A percentile compares a stretch with the other conserved stretches of the same genome.
Conservation (phyloP, 2,113 vertebrate genomes). For the Alaudala cheleensis region DNA sequence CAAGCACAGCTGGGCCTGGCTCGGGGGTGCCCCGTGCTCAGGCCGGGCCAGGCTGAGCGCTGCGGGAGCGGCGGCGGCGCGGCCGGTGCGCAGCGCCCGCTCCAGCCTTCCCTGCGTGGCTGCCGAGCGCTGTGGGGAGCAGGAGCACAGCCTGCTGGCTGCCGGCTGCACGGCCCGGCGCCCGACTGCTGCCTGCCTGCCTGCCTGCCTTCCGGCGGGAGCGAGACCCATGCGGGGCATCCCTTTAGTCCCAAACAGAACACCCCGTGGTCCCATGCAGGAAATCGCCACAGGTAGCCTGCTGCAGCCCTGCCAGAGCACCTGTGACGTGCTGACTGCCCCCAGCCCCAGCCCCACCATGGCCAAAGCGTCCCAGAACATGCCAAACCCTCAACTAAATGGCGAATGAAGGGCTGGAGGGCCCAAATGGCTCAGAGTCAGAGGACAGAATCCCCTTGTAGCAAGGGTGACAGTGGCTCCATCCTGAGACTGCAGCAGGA, state of each 20-base stretch:
- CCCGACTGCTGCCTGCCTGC: not conserved
- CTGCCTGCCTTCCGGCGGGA: not conserved
- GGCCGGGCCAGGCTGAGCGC: not conserved
- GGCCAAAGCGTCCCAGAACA: not conserved
- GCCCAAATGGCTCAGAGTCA: not conserved
- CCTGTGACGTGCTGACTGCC: not conserved
- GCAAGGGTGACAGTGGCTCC: not conserved
- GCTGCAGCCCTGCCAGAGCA: not conserved
- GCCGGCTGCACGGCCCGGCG: not conserved
- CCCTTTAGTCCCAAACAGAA: rapidly evolving
- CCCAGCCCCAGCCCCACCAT: not conserved
- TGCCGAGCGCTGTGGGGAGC: not conserved
- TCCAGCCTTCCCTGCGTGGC: not conserved
- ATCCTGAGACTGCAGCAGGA: not conserved
- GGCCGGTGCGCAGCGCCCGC: not conserved
- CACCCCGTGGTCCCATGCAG: rapidly evolving
- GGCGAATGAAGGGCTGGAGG: not conserved
- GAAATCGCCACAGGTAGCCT: not conserved
- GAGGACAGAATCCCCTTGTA: not conserved
- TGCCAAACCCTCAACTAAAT: rapidly evolving
- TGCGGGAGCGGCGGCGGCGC: not conserved
- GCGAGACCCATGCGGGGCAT: not conserved
- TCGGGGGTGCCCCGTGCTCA: not conserved
- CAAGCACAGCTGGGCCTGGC: not conserved
- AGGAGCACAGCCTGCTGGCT: slow-evolving; percentile 43